Percentiles rank a stretch among this genome's conserved stretches.
Evolutionary conservation across 2,888 invertebrate genomes (phyloP).

Genomic region (Acrocyrtus sp.): DNA sequence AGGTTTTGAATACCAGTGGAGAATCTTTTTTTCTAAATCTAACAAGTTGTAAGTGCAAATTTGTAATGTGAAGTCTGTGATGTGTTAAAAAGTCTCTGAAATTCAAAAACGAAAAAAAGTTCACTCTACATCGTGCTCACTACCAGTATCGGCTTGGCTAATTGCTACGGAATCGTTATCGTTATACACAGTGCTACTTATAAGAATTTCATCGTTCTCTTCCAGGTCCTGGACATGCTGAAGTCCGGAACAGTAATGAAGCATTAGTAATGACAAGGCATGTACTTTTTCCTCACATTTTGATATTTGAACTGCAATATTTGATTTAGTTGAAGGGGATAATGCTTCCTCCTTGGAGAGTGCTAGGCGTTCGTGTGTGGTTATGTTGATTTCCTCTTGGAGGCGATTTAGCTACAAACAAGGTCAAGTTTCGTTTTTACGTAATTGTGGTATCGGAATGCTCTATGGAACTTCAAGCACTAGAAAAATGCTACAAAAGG

Average conservation of each 20-base stretch:
- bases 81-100: no score
- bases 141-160: neutral
- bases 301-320: constrained; percentile 66
- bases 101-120: no score
- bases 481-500: no score
- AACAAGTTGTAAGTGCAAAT: no score
- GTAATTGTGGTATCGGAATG: no score
- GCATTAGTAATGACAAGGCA: constrained; percentile 90
- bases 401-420: constrained; percentile 69
- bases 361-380: constrained; percentile 72
- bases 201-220: constrained; percentile 61
- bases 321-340: constrained; percentile 66
- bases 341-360: constrained; percentile 68
- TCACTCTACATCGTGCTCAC: constrained; percentile 24
- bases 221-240: constrained; percentile 79
- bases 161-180: constrained; percentile 12
- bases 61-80: no score
- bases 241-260: constrained; percentile 94
- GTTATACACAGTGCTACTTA: constrained; percentile 27
- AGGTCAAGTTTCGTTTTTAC: constrained; percentile 28
- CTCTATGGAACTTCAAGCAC: no score
- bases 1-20: no score
- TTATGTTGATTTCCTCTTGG: constrained; percentile 77
- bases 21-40: no score
- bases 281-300: constrained; percentile 88